Conservation (phyloP, 2,113 vertebrate species). For the Bungarus multicinctus region DNA sequence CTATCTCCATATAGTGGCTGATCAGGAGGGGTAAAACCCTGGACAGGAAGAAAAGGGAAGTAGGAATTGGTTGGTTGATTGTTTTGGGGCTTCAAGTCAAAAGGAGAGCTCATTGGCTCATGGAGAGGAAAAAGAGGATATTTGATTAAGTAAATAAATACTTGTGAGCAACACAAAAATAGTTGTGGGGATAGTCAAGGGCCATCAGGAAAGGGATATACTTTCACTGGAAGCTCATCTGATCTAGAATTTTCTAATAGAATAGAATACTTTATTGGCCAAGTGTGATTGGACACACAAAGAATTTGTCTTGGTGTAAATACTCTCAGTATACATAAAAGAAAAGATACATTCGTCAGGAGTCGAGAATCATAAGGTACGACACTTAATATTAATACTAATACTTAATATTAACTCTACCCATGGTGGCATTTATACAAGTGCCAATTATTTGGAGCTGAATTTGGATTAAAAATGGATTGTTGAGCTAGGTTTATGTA, state of each 20-base stretch:
- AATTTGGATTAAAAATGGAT: background rate
- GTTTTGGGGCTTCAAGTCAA: background rate
- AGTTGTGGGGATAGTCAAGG: background rate
- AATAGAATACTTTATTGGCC: too few species aligned
- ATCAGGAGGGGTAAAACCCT: background rate
- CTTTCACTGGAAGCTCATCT: background rate
- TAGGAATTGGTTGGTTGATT: background rate
- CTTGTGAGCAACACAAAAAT: background rate
- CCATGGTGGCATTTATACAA: background rate
- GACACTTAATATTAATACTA: too few species aligned
- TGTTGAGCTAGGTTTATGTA: background rate
- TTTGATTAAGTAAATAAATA: background rate
- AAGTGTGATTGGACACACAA: too few species aligned
- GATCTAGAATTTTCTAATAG: background rate
- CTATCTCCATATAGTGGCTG: background rate
- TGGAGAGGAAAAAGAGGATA: background rate
- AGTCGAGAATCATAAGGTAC: too few species aligned
- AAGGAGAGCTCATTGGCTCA: background rate
- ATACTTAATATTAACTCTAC: background rate
- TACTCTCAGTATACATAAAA: too few species aligned
- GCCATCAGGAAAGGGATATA: background rate
- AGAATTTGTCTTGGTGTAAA: too few species aligned
- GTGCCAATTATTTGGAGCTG: background rate
- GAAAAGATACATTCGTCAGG: too few species aligned
- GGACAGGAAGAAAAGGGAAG: background rate